phyloP scores from a whole-genome alignment of 2,113 vertebrate genomes.

The Mobula hypostoma region DNA sequence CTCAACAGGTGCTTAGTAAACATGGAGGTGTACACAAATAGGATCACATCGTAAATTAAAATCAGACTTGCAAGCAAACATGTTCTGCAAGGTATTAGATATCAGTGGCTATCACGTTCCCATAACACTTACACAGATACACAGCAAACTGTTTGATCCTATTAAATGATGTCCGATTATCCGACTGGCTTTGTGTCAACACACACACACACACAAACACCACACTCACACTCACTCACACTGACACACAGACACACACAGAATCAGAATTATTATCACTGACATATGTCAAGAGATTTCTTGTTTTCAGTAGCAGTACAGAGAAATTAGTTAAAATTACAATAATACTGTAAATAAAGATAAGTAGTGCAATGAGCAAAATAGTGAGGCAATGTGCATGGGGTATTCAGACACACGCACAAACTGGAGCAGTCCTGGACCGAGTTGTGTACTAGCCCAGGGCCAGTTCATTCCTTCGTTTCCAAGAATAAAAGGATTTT shows the following conservation, averaged over 20 bases:
- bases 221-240: neutral
- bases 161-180: neutral
- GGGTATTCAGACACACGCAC: neutral
- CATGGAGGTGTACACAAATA: constrained; percentile 17
- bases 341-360: no score
- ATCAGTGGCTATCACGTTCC: constrained; percentile 5
- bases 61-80: neutral
- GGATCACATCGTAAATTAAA: constrained; percentile 28
- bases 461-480: neutral
- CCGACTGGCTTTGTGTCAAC: neutral
- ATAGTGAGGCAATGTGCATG: no score
- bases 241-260: neutral
- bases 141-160: neutral
- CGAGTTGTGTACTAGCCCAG: neutral
- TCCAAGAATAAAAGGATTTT: neutral
- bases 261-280: no score
- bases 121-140: neutral
- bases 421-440: neutral
- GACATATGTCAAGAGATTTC: no score
- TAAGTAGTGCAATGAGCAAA: no score
- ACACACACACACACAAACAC: neutral
- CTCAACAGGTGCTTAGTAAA: constrained; percentile 34
- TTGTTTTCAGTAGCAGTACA: no score
- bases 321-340: no score
- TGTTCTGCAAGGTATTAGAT: constrained; percentile 22